Evolutionary conservation across 2,888 invertebrate species (phyloP).

Genomic region (Maniola hyperantus): DNA sequence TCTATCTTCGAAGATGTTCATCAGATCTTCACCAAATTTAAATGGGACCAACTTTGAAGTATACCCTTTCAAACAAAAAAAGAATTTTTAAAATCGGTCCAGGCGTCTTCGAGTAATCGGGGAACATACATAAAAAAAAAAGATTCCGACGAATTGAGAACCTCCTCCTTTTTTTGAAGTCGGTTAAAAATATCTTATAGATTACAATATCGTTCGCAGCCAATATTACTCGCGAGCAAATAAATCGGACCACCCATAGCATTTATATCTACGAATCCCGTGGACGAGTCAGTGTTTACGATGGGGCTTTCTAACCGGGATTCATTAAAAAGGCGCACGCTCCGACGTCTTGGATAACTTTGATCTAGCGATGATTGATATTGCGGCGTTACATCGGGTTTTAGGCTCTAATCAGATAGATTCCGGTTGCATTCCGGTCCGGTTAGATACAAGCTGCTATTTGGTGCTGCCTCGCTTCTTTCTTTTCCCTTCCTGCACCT

Average conservation of each 20-base stretch:
- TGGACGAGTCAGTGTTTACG: constrained; percentile 25
- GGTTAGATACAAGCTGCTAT: background rate
- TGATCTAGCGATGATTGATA: constrained; percentile 42
- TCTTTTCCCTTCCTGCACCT: too few relatives aligned
- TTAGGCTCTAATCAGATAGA: background rate
- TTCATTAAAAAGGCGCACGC: constrained; percentile 31
- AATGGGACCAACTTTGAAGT: too few relatives aligned
- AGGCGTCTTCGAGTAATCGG: too few relatives aligned
- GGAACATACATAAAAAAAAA: too few relatives aligned
- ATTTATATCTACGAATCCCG: constrained; percentile 2
- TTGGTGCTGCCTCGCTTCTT: too few relatives aligned
- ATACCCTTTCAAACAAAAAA: too few relatives aligned
- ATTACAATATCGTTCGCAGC: background rate
- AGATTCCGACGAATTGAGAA: too few relatives aligned
- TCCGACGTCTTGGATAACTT: constrained; percentile 26
- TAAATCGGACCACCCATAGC: constrained; percentile 21
- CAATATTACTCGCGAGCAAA: constrained; percentile 2
- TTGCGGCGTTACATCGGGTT: constrained; percentile 19
- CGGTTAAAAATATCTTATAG: background rate
- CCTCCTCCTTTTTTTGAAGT: too few relatives aligned
- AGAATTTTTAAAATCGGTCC: too few relatives aligned
- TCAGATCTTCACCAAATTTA: too few relatives aligned
- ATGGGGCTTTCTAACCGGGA: constrained; percentile 19
- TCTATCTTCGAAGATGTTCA: too few relatives aligned
- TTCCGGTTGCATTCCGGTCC: background rate